phyloP scores from a whole-genome alignment of 1,140 invertebrate genomes.

The Heliconius hermathena region DNA sequence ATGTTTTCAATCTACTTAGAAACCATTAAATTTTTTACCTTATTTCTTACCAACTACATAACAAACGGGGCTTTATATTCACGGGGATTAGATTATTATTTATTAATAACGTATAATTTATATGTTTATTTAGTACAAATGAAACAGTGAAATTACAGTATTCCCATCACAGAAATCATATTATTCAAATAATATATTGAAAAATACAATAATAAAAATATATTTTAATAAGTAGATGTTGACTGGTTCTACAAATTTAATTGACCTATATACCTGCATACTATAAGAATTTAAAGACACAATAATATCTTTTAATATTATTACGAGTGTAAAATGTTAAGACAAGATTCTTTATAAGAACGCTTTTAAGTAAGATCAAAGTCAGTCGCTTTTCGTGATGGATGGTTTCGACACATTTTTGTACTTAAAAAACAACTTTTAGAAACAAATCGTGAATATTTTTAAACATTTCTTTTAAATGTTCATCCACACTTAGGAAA shows the following conservation, averaged over 20 bases:
- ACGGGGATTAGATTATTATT: no score
- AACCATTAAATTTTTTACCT: no score
- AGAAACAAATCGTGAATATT: neutral
- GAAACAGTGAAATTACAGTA: no score
- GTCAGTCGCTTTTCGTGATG: neutral
- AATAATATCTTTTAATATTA: neutral
- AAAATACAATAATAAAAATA: neutral
- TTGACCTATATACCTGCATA: neutral
- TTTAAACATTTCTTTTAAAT: neutral
- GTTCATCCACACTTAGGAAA: no score
- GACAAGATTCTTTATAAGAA: neutral
- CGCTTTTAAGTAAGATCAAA: constrained; percentile 4
- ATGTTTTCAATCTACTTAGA: no score
- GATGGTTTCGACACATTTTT: neutral
- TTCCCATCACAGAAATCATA: no score
- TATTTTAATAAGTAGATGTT: neutral
- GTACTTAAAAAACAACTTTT: neutral
- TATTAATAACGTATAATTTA: no score
- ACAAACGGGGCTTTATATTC: no score
- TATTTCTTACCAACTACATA: no score
- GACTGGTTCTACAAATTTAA: neutral
- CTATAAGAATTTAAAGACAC: neutral
- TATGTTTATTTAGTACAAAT: no score
- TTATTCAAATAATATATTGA: no score
- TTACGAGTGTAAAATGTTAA: neutral